These are phyloP conservation scores for Stenolophus ochropezus DNA, from an alignment of 2,888 invertebrate species.

Conservation along the genomic window DNA sequence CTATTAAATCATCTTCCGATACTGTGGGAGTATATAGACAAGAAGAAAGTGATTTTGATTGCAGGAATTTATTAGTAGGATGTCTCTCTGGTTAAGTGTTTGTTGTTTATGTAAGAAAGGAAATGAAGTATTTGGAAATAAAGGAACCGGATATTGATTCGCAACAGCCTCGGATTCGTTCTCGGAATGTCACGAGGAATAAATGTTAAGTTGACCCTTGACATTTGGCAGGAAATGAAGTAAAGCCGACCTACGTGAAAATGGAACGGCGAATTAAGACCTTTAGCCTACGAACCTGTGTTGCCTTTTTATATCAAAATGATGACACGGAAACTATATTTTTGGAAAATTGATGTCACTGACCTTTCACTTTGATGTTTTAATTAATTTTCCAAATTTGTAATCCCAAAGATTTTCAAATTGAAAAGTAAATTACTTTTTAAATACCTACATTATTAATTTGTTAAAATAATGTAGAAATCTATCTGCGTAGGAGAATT, in stretches of 20 bases:
- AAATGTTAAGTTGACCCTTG: slow-evolving; percentile 31
- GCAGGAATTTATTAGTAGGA: neutral
- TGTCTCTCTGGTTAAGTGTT: neutral
- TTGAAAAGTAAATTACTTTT: too few species aligned
- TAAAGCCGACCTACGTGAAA: slow-evolving; percentile 15
- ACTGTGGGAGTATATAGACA: neutral
- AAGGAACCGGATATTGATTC: slow-evolving; percentile 36
- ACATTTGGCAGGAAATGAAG: slow-evolving; percentile 40
- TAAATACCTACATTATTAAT: too few species aligned
- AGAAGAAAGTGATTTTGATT: neutral
- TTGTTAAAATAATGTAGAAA: too few species aligned
- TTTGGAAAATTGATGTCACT: neutral
- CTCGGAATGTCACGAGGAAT: slow-evolving; percentile 9
- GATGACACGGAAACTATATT: slow-evolving; percentile 11
- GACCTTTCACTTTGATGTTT: neutral
- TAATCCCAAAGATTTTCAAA: neutral
- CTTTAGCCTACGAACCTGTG: neutral
- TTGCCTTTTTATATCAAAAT: slow-evolving; percentile 7
- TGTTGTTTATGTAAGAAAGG: slow-evolving; percentile 16
- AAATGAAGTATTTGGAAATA: slow-evolving; percentile 25
- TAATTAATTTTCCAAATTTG: neutral
- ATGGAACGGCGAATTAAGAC: slow-evolving; percentile 21
- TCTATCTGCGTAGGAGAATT: too few species aligned
- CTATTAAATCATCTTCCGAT: neutral
- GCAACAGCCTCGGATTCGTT: slow-evolving; percentile 33